Evolutionary conservation across 2,113 vertebrate species (phyloP).

Genomic region (Callorhinus ursinus): DNA sequence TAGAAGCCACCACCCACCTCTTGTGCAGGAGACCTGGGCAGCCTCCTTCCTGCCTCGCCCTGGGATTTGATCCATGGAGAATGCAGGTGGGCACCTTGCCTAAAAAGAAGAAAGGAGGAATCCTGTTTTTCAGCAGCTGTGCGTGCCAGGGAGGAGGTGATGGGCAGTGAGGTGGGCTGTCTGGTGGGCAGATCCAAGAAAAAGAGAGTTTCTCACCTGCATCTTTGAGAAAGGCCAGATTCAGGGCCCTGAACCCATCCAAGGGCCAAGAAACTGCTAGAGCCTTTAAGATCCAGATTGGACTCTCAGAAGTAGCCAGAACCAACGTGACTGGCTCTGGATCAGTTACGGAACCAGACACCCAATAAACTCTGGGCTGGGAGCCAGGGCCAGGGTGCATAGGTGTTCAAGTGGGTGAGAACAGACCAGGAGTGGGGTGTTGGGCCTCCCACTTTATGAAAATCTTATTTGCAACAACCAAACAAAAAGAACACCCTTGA

Average conservation of each 20-base stretch:
- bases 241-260: background rate
- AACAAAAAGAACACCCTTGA: background rate
- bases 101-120: background rate
- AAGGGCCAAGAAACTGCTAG: background rate
- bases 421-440: background rate
- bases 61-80: background rate
- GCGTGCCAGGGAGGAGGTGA: background rate
- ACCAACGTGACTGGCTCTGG: background rate
- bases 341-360: background rate
- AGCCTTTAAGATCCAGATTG: background rate
- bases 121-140: background rate
- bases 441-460: background rate
- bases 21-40: rapidly evolving
- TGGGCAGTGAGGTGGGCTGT: too few relatives aligned
- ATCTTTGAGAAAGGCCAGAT: background rate
- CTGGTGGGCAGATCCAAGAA: background rate
- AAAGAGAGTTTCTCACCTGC: background rate
- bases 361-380: background rate
- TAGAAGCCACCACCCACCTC: background rate
- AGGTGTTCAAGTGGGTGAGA: background rate
- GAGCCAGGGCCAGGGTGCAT: background rate
- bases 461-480: background rate
- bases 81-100: background rate
- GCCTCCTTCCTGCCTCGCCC: background rate
- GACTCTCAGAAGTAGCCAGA: background rate